A percentile compares a stretch with the other conserved stretches of the same genome.
phyloP scores from a whole-genome alignment of 2,888 invertebrate genomes.

The Dolichopus griseipennis region DNA sequence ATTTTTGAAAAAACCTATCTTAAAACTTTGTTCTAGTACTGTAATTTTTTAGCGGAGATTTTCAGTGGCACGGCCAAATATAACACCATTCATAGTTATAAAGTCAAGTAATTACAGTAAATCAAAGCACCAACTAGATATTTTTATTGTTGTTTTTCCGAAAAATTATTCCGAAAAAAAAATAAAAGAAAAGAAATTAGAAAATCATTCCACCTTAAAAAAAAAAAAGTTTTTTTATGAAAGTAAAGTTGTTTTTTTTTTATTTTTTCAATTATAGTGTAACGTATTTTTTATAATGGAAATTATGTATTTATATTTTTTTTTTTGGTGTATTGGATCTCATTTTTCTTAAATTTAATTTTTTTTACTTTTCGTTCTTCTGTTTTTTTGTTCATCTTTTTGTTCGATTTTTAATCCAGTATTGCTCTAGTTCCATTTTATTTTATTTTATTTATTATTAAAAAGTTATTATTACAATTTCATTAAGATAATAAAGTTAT shows the following conservation, averaged over 20 bases:
- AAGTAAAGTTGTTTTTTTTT: background rate
- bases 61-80: too few species aligned
- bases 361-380: background rate
- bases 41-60: too few species aligned
- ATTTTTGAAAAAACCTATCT: too few species aligned
- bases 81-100: too few species aligned
- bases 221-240: slow-evolving; percentile 1
- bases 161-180: background rate
- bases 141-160: too few species aligned
- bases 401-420: background rate
- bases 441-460: background rate
- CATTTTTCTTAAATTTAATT: too few species aligned
- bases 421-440: background rate
- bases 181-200: background rate
- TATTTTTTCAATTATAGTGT: background rate
- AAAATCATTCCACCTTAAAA: slow-evolving; percentile 5
- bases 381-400: background rate
- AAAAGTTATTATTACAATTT: too few species aligned
- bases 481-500: background rate
- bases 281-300: background rate
- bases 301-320: background rate
- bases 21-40: too few species aligned
- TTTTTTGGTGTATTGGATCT: too few species aligned
- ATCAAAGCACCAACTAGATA: too few species aligned
- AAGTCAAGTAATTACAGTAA: too few species aligned